Base-by-base conservation (phyloP, 2,113 vertebrate genomes). In the Pongo pygmaeus region DNA sequence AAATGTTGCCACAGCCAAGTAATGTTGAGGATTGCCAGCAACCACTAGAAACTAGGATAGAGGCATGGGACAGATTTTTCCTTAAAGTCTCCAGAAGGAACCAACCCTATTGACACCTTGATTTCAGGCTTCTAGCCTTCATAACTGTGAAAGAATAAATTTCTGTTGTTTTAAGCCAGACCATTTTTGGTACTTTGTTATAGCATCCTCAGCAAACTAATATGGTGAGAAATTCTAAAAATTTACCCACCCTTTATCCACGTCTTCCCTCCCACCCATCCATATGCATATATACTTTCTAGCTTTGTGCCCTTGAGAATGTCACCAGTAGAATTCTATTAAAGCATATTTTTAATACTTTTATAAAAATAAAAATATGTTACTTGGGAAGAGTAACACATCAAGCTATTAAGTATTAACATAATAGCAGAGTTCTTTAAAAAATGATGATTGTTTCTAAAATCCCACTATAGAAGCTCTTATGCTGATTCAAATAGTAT, bases 401-500 rank as follows among this genome's bases (percentile, higher is more conserved):
- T 96, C 52, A 79, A 89, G 11, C 69, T 55, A 46, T 70, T 89
- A 72, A 77, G 64, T 43, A 80, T 95, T 89, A 61, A 35, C 20
- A 38, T 88, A 94, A 84, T 84, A 89, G 75, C 57, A 81, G 70
- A 79, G 10, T 69, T 87, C 22, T 95, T 97, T 87, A 61, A 96
- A 91, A 95, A 81, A 69, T 79, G 75, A 80, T 93, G 81, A 87
- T 91, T 79, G 55, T 91, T 93, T 89, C 64, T 64, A 86, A 69
- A 94, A 94, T 75, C 38, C 84, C 27, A 52, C 8, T 79, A 46
- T 70, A 32, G 67, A 91, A 92, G 30, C 59, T 96, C 85, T 96
- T 96, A 38, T 69, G 92, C 93, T 91, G 69, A 84, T 97, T 92
- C 11, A 27, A 70, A 90, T 64, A 77, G 79, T 93, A 57, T 89